A percentile compares a stretch with the other conserved stretches of the same genome.
phyloP scores from a whole-genome alignment of 2,113 vertebrate species.

The Hippocampus abdominalis region DNA sequence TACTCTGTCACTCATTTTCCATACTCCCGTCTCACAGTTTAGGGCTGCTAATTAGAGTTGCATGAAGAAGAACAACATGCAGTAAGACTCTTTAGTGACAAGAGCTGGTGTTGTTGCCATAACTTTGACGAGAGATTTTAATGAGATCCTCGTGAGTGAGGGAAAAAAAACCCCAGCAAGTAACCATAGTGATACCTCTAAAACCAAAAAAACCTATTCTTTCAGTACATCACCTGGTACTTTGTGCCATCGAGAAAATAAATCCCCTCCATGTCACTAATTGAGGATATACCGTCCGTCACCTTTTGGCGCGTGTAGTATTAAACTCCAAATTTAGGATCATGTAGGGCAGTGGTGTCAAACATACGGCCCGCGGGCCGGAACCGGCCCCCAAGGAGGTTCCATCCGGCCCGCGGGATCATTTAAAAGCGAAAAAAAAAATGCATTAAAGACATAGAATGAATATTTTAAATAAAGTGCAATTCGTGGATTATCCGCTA shows the following conservation, averaged over 20 bases:
- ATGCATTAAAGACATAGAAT: too few relatives aligned
- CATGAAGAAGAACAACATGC: conserved; percentile 13
- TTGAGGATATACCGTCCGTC: not conserved
- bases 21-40: conserved; percentile 6
- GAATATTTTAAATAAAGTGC: too few relatives aligned
- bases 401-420: too few relatives aligned
- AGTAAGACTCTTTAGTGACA: not conserved
- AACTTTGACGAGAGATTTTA: conserved; percentile 21
- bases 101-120: conserved; percentile 13
- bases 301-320: too few relatives aligned
- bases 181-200: not conserved
- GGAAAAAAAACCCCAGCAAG: conserved; percentile 5
- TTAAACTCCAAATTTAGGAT: too few relatives aligned
- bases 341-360: too few relatives aligned
- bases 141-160: conserved; percentile 20
- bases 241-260: not conserved
- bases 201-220: not conserved
- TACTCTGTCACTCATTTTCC: conserved; percentile 19
- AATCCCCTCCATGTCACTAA: not conserved
- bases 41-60: conserved; percentile 10
- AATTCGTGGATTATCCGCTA: too few relatives aligned
- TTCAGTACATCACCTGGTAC: not conserved
- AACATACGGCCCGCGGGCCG: too few relatives aligned
- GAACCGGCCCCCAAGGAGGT: too few relatives aligned
- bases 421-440: too few relatives aligned